Evolutionary conservation across 2,797 vertebrate genomes (phyloP), one percentile per base, ranked within the genome.

Genomic region (Phrynocephalus guinanensis): DNA sequence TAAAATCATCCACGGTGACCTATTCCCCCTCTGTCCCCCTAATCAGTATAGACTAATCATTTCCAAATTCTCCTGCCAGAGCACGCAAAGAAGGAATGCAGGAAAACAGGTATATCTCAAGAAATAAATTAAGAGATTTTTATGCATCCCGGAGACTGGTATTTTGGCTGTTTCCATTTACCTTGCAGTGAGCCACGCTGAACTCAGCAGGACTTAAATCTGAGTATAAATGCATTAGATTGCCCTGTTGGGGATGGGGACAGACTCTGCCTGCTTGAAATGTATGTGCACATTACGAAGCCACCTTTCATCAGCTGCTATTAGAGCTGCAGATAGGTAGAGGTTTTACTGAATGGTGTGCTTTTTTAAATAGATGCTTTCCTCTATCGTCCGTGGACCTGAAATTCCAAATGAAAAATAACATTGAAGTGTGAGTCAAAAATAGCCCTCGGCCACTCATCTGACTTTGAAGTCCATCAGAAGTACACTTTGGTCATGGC

Each of bases 401-500:
- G 0, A 50, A 86, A 87, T 91, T 91, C 90, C 73, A 90, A 91
- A 92, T 85, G 15, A 91, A 87, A 89, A 88, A 15, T 73, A 89
- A 83, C 67, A 73, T 44, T 88, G 78, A 89, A 87, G 22, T 26
- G 44, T 87, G 77, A 93, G 83, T 44, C n/a, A 52, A 87, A 88
- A 63, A 87, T 83, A 91, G 91, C 1, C n/a, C 82, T 67, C 9
- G 82, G 7, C 50, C 90, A 33, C 86, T 73, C 44, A 88, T 88
- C 79, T 89, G 52, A 82, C 7, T 91, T 82, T 28, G 71, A 44
- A 70, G 3, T 87, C 68, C 78, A 93, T 79, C 15, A 90, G 26
- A 92, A 89, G 0, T 2, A 88, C 90, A 68, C 4, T 89, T 81
- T 92, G 71, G 79, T 18, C n/a, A 76, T 89, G 52, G 88, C 10